Percentiles rank a stretch among this genome's conserved stretches.
Conservation (phyloP, 2,113 vertebrate species). For the Ciconia maguari region DNA sequence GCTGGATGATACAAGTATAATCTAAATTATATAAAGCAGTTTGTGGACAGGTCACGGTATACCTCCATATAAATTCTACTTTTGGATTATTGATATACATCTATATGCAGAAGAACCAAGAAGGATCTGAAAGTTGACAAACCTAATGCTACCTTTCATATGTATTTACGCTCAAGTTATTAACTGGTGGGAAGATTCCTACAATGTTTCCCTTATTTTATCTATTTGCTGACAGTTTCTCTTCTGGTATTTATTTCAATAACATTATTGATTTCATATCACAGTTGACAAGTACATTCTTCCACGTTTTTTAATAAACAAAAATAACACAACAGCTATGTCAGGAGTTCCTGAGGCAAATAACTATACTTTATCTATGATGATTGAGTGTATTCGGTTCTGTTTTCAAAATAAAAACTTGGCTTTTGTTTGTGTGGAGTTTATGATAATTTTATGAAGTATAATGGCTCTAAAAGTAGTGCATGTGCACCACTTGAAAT, state of each 20-base stretch:
- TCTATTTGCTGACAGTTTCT: not conserved
- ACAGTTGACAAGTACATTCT: not conserved
- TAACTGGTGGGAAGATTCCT: not conserved
- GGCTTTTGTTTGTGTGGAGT: not conserved
- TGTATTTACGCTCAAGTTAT: not conserved
- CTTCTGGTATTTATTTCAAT: not conserved
- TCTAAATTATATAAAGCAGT: not conserved
- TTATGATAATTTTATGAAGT: not conserved
- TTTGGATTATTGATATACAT: not conserved
- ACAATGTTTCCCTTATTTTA: not conserved
- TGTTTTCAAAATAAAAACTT: not conserved
- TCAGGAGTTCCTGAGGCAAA: not conserved
- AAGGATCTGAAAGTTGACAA: not conserved
- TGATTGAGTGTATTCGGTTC: not conserved
- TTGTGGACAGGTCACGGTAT: not conserved
- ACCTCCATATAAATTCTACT: not conserved
- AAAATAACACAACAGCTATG: not conserved
- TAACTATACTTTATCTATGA: not conserved
- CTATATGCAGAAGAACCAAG: not conserved
- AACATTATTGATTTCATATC: not conserved
- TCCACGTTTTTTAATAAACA: not conserved
- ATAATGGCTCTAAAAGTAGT: not conserved
- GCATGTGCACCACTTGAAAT: not conserved
- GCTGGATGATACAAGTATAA: not conserved
- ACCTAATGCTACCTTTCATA: not conserved